Base-by-base conservation (phyloP, 2,888 invertebrate genomes). In the Adelognathus sp. region DNA sequence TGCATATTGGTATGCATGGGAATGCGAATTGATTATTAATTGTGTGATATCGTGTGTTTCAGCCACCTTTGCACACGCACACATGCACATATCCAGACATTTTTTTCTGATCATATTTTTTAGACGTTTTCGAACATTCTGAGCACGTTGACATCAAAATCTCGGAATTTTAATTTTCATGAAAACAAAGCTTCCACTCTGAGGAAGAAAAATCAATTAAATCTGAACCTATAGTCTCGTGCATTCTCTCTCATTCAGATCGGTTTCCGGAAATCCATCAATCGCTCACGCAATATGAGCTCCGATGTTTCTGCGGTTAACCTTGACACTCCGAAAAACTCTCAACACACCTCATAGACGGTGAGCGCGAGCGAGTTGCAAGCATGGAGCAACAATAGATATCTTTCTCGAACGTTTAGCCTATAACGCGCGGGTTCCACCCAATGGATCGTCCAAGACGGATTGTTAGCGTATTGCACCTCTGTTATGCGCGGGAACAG, bases 21-120 rank as follows among this genome's bases (percentile, higher is more conserved):
- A 82, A 83, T 83, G 73, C 63, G 54, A 77, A 83, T 79, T 83
- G 83, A 86, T 86, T 81, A 80, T 75, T 78, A 84, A 83, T 85
- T 83, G 82, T 82, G 81, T 61, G 46, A 60, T 75, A 75, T 75
- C 71, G 75, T 44, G 66, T 58, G 54, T 67, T 70, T 69, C 69
- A n/a, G n/a, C n/a, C n/a, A n/a, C n/a, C n/a, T n/a, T n/a, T n/a
- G n/a, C n/a, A n/a, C n/a, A n/a, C n/a, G n/a, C n/a, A n/a, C n/a
- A n/a, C n/a, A n/a, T n/a, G n/a, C n/a, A n/a, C n/a, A n/a, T n/a
- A n/a, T n/a, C n/a, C n/a, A n/a, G n/a, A n/a, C n/a, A n/a, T n/a
- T n/a, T n/a, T n/a, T n/a, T n/a, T n/a, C n/a, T n/a, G n/a, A n/a
- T n/a, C n/a, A n/a, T n/a, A n/a, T n/a, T n/a, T n/a, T n/a, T n/a